Percentiles rank a stretch among this genome's conserved stretches.
Conservation (phyloP, 2,888 invertebrate genomes). For the Agrilus cyanescens region DNA sequence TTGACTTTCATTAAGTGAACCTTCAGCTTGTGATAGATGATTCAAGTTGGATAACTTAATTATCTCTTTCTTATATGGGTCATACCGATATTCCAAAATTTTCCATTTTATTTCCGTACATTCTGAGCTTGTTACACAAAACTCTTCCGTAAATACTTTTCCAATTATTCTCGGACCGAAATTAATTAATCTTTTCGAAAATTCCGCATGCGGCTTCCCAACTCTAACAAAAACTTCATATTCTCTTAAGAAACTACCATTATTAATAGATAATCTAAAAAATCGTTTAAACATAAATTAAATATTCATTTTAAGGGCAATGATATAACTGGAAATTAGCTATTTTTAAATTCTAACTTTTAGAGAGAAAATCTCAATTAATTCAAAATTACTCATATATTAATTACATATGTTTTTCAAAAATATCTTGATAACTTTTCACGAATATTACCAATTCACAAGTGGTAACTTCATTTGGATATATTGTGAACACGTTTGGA, state of each 20-base stretch:
- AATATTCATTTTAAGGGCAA: too few species aligned
- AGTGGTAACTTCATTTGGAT: slow-evolving; percentile 1
- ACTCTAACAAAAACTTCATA: slow-evolving; percentile 8
- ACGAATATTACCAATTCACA: too few species aligned
- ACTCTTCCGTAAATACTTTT: slow-evolving; percentile 14
- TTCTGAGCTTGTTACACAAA: slow-evolving; percentile 20
- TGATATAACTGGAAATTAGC: too few species aligned
- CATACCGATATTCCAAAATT: slow-evolving; percentile 23
- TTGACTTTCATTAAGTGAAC: not conserved
- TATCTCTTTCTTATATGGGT: slow-evolving; percentile 6
- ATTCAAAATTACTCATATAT: not conserved
- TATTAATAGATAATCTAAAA: slow-evolving; percentile 12
- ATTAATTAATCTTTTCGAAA: slow-evolving; percentile 20
- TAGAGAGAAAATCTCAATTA: too few species aligned
- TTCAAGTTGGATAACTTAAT: not conserved
- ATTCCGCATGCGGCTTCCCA: slow-evolving; percentile 12
- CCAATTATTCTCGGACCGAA: slow-evolving; percentile 23
- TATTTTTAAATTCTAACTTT: too few species aligned
- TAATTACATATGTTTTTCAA: slow-evolving; percentile 9
- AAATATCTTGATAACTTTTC: slow-evolving; percentile 6
- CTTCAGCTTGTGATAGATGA: slow-evolving; percentile 3
- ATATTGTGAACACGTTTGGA: slow-evolving; percentile 3
- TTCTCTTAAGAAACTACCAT: slow-evolving; percentile 4
- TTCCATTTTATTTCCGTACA: slow-evolving; percentile 20
- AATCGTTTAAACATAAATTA: too few species aligned